Evolutionary conservation across 2,797 vertebrate genomes (phyloP).

Genomic region (Pyrocephalus nanus): DNA sequence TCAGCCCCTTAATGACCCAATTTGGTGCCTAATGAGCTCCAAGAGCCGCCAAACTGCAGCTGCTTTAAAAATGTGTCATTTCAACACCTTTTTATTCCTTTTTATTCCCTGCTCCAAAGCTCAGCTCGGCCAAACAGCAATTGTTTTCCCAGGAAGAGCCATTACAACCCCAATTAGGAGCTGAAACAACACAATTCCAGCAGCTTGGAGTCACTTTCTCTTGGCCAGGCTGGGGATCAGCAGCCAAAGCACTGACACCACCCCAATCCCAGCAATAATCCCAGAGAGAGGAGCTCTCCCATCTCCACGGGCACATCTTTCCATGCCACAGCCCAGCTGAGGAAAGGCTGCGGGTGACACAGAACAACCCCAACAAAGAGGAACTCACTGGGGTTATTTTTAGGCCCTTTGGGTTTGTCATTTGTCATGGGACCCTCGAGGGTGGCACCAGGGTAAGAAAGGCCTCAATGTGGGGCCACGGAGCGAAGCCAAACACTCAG

Average conservation of each 20-base stretch:
- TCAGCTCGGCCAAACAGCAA: neutral
- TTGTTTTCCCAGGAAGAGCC: neutral
- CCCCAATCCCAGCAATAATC: fast-evolving
- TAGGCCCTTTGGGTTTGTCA: neutral
- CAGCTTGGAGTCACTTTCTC: neutral
- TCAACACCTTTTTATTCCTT: neutral
- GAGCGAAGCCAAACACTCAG: neutral
- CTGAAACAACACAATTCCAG: fast-evolving
- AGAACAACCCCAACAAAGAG: neutral
- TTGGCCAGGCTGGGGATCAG: neutral
- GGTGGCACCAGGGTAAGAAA: neutral
- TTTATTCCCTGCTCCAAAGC: neutral
- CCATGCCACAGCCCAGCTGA: neutral
- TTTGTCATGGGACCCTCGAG: neutral
- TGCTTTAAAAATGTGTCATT: neutral
- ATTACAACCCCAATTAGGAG: neutral
- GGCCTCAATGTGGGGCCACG: neutral
- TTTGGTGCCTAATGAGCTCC: neutral
- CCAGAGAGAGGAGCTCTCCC: neutral
- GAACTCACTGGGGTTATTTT: neutral
- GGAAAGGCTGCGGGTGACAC: neutral
- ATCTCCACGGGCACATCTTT: neutral
- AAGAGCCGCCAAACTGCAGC: neutral
- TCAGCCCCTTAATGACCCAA: neutral
- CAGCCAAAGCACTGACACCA: neutral